Evolutionary conservation across 1,140 invertebrate species (phyloP).

Genomic region (Drosophila mauritiana): DNA sequence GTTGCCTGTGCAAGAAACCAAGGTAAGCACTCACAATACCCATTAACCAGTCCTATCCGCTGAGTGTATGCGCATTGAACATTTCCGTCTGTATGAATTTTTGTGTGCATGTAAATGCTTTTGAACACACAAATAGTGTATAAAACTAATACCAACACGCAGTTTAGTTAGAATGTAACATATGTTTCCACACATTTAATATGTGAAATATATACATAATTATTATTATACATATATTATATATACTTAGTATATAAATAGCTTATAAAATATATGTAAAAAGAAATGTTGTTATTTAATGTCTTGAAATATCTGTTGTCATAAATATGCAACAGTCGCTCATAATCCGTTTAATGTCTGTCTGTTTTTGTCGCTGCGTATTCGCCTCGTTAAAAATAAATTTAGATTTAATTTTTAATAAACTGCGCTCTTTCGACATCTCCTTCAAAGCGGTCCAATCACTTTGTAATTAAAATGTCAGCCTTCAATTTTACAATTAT

Average conservation of each 20-base stretch:
- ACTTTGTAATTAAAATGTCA: constrained; percentile 32
- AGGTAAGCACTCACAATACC: constrained; percentile 54
- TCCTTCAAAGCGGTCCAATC: neutral
- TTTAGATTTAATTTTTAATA: constrained; percentile 1
- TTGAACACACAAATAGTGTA: neutral
- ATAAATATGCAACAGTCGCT: constrained; percentile 32
- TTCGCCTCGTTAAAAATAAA: constrained; percentile 33
- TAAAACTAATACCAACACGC: neutral
- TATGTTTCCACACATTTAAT: neutral
- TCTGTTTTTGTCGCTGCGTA: constrained; percentile 50
- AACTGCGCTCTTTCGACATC: neutral
- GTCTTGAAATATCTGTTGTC: constrained; percentile 45
- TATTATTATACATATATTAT: constrained; percentile 15
- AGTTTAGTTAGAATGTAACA: neutral
- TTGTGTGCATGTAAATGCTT: neutral
- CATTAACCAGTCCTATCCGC: neutral
- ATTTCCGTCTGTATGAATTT: neutral
- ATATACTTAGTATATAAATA: constrained; percentile 19
- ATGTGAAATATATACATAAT: constrained; percentile 1
- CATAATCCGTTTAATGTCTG: constrained; percentile 46
- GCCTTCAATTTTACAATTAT: constrained; percentile 42
- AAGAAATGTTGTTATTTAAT: constrained; percentile 37
- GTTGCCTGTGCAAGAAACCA: constrained; percentile 29
- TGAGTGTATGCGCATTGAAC: too few relatives aligned
- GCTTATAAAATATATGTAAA: constrained; percentile 19